A percentile compares a stretch with the other conserved stretches of the same genome.
These are phyloP conservation scores for Conomelus anceps DNA, from an alignment of 2,888 invertebrate genomes.

Conservation along the genomic window DNA sequence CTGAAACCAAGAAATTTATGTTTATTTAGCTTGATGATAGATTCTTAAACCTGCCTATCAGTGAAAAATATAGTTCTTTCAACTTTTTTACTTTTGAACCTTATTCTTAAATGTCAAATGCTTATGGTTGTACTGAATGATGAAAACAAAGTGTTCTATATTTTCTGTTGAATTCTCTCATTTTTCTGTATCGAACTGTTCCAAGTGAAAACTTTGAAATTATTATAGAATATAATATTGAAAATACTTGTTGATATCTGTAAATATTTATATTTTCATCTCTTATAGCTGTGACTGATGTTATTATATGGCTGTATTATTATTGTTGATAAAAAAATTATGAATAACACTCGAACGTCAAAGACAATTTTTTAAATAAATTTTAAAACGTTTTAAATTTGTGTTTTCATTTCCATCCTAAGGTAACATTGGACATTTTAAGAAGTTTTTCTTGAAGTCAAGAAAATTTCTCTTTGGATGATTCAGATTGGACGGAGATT, in stretches of 20 bases:
- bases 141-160: neutral
- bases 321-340: constrained; percentile 20
- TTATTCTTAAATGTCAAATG: neutral
- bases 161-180: neutral
- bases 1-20: neutral
- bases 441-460: no score
- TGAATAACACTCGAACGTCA: constrained; percentile 15
- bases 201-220: neutral
- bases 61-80: neutral
- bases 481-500: no score
- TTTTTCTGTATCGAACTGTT: neutral
- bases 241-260: constrained; percentile 6
- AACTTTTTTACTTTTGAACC: neutral
- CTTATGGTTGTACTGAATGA: neutral
- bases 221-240: neutral
- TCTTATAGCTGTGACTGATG: constrained; percentile 31
- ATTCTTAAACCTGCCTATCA: neutral
- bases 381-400: neutral
- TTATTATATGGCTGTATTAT: constrained; percentile 31
- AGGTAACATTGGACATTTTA: no score
- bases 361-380: constrained; percentile 29
- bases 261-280: constrained; percentile 24
- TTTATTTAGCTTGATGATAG: neutral
- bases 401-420: neutral
- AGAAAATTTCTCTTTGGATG: no score